These are phyloP conservation scores for Varanus komodoensis DNA, from an alignment of 2,113 vertebrate genomes.

Conservation along the genomic window DNA sequence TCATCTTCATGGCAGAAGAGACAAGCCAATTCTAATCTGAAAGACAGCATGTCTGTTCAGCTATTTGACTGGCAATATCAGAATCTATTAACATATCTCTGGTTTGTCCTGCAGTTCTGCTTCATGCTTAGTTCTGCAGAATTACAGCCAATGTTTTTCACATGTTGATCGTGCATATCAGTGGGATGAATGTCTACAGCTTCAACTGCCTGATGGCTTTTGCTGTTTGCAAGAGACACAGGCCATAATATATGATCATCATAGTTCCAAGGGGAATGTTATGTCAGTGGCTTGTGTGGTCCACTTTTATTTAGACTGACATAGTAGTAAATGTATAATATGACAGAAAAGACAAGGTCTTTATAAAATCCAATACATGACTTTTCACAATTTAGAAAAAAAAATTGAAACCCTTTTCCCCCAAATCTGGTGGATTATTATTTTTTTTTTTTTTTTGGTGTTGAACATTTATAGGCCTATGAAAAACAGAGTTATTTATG, in stretches of 20 bases:
- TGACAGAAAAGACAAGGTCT: conserved; percentile 13
- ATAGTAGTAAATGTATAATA: conserved; percentile 14
- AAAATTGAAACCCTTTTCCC: conserved; percentile 42
- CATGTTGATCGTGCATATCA: background rate
- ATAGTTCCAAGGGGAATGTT: conserved; percentile 4
- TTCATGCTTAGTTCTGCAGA: conserved; percentile 3
- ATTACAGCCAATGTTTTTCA: background rate
- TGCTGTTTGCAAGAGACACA: background rate
- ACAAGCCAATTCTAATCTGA: background rate
- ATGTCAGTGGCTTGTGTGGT: background rate
- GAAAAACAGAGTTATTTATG: background rate
- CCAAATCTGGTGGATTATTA: conserved; percentile 36
- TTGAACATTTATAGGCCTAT: conserved; percentile 40
- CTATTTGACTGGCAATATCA: background rate
- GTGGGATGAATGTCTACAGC: background rate
- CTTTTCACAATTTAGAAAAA: conserved; percentile 45
- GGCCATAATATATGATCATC: background rate
- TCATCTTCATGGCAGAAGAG: background rate
- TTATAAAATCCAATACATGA: conserved; percentile 27
- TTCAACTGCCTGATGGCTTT: background rate
- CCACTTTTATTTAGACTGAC: background rate
- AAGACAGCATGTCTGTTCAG: background rate
- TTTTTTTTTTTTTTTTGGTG: background rate
- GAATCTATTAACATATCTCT: background rate
- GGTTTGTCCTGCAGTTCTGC: background rate